phyloP scores from a whole-genome alignment of 2,113 vertebrate species.

The Python bivittatus region DNA sequence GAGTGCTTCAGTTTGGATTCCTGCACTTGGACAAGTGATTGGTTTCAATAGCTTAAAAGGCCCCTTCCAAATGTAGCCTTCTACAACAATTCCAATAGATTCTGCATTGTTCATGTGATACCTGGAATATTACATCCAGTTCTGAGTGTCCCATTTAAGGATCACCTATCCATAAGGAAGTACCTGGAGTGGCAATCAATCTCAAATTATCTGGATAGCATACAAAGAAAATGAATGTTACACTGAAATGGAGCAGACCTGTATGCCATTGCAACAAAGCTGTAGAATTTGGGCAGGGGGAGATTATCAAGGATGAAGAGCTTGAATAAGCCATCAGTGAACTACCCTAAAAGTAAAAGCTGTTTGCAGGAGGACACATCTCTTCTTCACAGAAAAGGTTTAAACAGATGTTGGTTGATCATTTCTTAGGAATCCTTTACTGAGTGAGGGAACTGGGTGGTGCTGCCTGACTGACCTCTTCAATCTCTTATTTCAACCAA shows the following conservation, averaged over 20 bases:
- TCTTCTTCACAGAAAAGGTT: neutral
- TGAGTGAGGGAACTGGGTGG: neutral
- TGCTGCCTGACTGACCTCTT: neutral
- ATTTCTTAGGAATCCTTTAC: neutral
- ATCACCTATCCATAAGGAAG: neutral
- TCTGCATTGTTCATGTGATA: neutral
- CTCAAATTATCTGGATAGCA: neutral
- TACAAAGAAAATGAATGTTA: neutral
- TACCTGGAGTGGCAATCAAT: neutral
- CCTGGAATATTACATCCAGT: neutral
- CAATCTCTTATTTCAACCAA: neutral
- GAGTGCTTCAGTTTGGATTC: neutral
- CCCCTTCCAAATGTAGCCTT: neutral
- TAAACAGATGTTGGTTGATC: neutral
- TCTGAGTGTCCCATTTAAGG: neutral
- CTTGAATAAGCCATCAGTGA: neutral
- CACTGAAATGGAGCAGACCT: neutral
- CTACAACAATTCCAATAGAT: neutral
- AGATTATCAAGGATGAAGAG: neutral
- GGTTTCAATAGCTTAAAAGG: neutral
- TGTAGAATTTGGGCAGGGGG: neutral
- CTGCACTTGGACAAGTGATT: neutral
- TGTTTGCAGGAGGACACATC: neutral
- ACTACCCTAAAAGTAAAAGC: neutral
- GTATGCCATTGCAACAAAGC: neutral